Percentiles rank a stretch among this genome's conserved stretches.
Conservation (phyloP, 2,797 vertebrate genomes). For the Gila robusta region DNA sequence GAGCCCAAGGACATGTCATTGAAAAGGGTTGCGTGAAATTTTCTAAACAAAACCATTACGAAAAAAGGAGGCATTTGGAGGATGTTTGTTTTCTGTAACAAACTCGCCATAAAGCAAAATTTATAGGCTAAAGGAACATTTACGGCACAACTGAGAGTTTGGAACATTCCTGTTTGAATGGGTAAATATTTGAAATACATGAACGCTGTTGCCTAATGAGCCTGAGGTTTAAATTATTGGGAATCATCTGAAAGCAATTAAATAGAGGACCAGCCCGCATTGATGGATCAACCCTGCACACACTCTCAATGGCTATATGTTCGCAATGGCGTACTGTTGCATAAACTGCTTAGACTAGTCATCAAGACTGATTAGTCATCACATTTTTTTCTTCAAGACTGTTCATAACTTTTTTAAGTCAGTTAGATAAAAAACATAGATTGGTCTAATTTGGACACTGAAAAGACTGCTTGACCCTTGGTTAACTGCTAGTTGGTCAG, state of each 20-base stretch:
- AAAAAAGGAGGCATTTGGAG: conserved; percentile 1
- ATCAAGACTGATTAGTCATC: background rate
- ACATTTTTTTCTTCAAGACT: background rate
- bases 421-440: no score
- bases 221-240: conserved; percentile 40
- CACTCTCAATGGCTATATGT: background rate
- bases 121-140: conserved; percentile 15
- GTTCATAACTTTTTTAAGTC: background rate
- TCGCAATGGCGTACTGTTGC: background rate
- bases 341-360: background rate
- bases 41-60: conserved; percentile 11
- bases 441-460: no score
- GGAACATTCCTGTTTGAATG: conserved; percentile 7
- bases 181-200: conserved; percentile 44
- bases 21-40: background rate
- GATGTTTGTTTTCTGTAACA: conserved; percentile 23
- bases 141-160: conserved; percentile 18
- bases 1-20: conserved; percentile 20
- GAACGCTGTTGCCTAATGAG: conserved; percentile 21
- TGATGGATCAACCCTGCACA: background rate
- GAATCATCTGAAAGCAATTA: conserved; percentile 58
- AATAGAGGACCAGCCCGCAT: background rate
- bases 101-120: conserved; percentile 8
- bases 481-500: no score
- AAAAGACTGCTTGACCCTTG: no score